Base-by-base conservation (phyloP, 2,113 vertebrate genomes). In the Sinocyclocheilus anshuiensis region DNA sequence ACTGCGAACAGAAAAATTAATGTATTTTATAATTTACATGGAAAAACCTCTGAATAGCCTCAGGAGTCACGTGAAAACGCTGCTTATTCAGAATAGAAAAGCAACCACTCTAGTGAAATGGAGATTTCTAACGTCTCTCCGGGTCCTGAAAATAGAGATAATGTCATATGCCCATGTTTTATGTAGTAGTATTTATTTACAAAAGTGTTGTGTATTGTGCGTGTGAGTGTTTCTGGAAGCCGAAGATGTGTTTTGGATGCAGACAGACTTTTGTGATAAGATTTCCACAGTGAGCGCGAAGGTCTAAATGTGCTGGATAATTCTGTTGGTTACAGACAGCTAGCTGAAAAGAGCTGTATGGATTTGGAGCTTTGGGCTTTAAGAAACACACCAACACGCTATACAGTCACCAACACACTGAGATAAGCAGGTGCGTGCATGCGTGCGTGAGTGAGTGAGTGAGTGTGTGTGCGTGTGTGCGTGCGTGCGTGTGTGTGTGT, bases 221-320 rank as follows among this genome's bases (percentile, higher is more conserved):
- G 77, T 39, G 76, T 33, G 26, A 20, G 55, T 79, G 20, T 79
- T 57, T 39, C 18, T 3, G 8, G 61, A 59, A 22, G 29, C 53
- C 1, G 39, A 22, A 57, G 77, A 59, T 61, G 78, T 81, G n/a
- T 81, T 45, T 45, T 77, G 75, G 48, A 24, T 4, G 75, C 45
- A 29, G 48, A 77, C n/a, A 53, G 36, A 5, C 57, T 39, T 81
- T 81, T 65, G 78, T 65, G 78, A 81, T 81, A 48, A 67, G 15
- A 81, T 69, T 69, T 82, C 26, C 80, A 69, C 80, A 29, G 63
- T 18, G 42, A 50, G 61, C 5, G 8, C 18, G 48, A 29, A 42
- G 61, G 42, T 65, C 79, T 81, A 26, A 65, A 81, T 82, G 80
- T 69, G 42, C 61, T 69, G 80, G 39, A 67, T 82, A 82, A 82